Evolutionary conservation across 2,888 invertebrate genomes (phyloP), one percentile per base, ranked within the genome.

Genomic region (Drosophila suboccidentalis): DNA sequence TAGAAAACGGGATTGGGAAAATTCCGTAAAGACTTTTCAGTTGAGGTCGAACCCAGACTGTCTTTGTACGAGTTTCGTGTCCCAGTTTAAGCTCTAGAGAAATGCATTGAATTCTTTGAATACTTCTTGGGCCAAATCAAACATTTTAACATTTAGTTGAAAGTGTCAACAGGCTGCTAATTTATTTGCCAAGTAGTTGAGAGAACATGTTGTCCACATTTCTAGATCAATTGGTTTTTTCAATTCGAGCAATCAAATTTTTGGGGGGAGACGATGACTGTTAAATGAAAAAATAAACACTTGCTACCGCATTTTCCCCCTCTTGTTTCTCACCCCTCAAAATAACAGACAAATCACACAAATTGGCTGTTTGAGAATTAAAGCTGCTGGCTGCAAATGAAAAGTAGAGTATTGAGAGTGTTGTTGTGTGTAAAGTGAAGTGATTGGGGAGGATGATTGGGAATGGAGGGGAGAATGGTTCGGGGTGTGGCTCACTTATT

Each of bases 101-200:
- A 4, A 5, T 32, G 15, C 6, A 15, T 41, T 13, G 10, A 43
- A 43, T 34, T 17, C 41, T 9, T 4, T 10, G 29, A 32, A 17
- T 32, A 3, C 41, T 13, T 15, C 26, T 47, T 19, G 17, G 38
- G 10, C 13, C 29, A 41, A 60, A 51, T 43, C 60, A 60, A 60
- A 51, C 34, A 43, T 26, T 61, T 34, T n/a, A n/a, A n/a, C n/a
- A n/a, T n/a, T n/a, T 43, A 11, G 46, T 39, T 11, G 41, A 58
- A 43, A 34, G 32, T 41, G 41, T 32, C 29, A 36, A 49, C 41
- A 19, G 44, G 47, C 26, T 49, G 71, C 54, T 71, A 70, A 63
- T 55, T 71, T 70, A 51, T 70, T 70, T 62, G 64, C 71, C 62
- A 55, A 63, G 63, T 55, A 71, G 50, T 71, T 55, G 54, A 36